Percentiles rank a stretch among this genome's conserved stretches.
These are phyloP conservation scores for Zeuzera pyrina DNA, from an alignment of 2,888 invertebrate species.

Conservation along the genomic window DNA sequence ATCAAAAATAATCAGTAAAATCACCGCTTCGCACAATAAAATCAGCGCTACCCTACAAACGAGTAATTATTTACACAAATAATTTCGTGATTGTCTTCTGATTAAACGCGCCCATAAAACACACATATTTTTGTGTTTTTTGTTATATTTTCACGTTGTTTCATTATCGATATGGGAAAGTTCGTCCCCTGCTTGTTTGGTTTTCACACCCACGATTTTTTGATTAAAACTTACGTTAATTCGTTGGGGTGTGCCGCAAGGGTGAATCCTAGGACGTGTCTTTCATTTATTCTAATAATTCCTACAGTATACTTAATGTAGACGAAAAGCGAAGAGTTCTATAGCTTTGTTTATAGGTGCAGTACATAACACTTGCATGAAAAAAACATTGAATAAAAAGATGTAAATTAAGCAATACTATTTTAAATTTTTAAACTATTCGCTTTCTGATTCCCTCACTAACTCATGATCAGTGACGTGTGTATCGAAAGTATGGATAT, in stretches of 20 bases:
- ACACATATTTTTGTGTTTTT: conserved; percentile 36
- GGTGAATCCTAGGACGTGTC: conserved; percentile 49
- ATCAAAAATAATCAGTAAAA: conserved; percentile 40
- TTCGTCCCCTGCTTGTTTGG: conserved; percentile 53
- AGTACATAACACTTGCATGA: no score
- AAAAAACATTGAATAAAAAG: no score
- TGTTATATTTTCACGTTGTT: conserved; percentile 48
- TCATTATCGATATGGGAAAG: conserved; percentile 70
- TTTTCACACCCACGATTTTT: conserved; percentile 66
- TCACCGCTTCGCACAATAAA: conserved; percentile 33
- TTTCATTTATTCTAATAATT: conserved; percentile 8
- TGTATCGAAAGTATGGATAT: no score
- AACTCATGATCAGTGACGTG: no score
- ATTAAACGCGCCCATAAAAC: conserved; percentile 43
- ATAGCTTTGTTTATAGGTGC: no score
- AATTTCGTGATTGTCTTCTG: conserved; percentile 50
- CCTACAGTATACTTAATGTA: no score
- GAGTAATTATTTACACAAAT: conserved; percentile 50
- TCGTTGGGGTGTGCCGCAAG: conserved; percentile 54
- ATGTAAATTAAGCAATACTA: no score
- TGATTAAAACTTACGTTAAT: conserved; percentile 63
- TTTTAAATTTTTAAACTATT: no score
- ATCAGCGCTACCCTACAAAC: conserved; percentile 37
- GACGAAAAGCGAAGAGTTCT: no score
- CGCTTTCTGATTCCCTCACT: no score